Conservation (phyloP, 2,113 vertebrate genomes). For the Hassar affinis region DNA sequence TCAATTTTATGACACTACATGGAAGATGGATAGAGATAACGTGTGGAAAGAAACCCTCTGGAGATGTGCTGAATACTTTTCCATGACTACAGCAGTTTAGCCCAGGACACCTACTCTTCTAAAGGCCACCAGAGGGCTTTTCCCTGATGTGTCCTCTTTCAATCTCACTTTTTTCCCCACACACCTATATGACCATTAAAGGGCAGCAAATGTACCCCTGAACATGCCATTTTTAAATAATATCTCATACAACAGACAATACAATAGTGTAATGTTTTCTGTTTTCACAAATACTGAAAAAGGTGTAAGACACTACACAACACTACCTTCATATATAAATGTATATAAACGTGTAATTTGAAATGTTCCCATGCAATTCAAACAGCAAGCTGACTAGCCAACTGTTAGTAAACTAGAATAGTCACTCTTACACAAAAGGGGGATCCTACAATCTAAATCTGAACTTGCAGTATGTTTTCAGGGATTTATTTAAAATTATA, state of each 20-base stretch:
- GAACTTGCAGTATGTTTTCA: background rate
- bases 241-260: background rate
- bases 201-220: background rate
- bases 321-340: background rate
- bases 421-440: background rate
- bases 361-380: background rate
- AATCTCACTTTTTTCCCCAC: slow-evolving; percentile 1
- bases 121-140: slow-evolving; percentile 34
- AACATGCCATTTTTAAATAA: background rate
- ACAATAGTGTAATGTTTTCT: background rate
- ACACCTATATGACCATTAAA: slow-evolving; percentile 6
- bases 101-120: slow-evolving; percentile 26
- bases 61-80: background rate
- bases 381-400: background rate
- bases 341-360: background rate
- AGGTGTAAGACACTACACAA: background rate
- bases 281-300: background rate
- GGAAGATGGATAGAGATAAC: slow-evolving; percentile 9
- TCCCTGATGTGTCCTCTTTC: slow-evolving; percentile 32
- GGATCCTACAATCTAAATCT: background rate
- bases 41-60: background rate
- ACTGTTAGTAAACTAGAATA: background rate
- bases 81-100: slow-evolving; percentile 12
- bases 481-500: background rate
- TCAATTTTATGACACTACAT: background rate